These are phyloP conservation scores for Brachionus sp. DNA, from an alignment of 1,140 invertebrate species.

Conservation along the genomic window DNA sequence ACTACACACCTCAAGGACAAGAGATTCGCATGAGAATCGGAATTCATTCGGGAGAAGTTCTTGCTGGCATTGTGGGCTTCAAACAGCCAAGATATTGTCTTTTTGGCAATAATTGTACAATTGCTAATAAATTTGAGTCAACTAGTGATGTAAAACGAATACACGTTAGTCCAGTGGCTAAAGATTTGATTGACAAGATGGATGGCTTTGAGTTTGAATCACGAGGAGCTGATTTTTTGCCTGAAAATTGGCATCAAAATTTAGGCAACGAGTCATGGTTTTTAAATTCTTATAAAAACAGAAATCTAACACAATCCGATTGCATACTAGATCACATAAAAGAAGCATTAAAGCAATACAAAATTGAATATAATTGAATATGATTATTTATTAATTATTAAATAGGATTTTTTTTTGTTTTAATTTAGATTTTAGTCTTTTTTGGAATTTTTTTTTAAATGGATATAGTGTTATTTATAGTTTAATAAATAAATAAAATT, in stretches of 20 bases:
- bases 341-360: conserved; percentile 25
- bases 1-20: conserved; percentile 81
- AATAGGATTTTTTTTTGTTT: no score
- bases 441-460: no score
- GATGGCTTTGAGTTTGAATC: conserved; percentile 39
- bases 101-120: conserved; percentile 66
- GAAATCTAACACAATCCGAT: background rate
- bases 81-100: conserved; percentile 94
- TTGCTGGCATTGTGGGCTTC: conserved; percentile 92
- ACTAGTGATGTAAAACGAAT: conserved; percentile 30
- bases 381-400: background rate
- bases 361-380: background rate
- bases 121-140: conserved; percentile 38
- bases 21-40: conserved; percentile 90
- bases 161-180: background rate
- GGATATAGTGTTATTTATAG: no score
- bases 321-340: background rate
- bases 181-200: conserved; percentile 11
- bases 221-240: background rate
- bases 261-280: background rate
- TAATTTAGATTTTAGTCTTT: no score
- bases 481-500: no score
- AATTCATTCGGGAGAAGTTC: conserved; percentile 90
- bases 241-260: background rate
- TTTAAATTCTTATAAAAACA: conserved; percentile 20